These are phyloP conservation scores for Malthinus flaveolus DNA, from an alignment of 2,888 invertebrate genomes.

Conservation along the genomic window DNA sequence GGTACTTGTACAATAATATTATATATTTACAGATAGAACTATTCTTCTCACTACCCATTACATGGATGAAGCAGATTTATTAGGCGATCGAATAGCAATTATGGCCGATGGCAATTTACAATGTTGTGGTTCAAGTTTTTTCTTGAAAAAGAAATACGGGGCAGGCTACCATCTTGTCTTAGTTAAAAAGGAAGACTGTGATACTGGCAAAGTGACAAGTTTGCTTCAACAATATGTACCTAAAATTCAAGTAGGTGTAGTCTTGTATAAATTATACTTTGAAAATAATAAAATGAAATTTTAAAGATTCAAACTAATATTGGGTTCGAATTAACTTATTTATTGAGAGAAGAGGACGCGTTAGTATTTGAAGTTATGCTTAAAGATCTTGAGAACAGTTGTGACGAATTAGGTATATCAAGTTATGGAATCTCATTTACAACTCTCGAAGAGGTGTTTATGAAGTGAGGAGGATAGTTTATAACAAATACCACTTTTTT, in stretches of 20 bases:
- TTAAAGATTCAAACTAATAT: conserved; percentile 67
- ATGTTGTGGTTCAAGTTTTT: conserved; percentile 80
- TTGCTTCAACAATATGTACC: conserved; percentile 68
- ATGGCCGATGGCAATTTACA: conserved; percentile 81
- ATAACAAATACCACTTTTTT: conserved; percentile 17
- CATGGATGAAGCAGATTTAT: conserved; percentile 89
- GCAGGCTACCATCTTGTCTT: conserved; percentile 81
- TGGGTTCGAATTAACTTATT: conserved; percentile 75
- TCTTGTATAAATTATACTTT: too few relatives aligned
- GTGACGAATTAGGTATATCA: conserved; percentile 64
- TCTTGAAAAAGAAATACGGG: conserved; percentile 81
- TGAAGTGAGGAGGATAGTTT: conserved; percentile 62
- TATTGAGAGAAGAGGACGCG: conserved; percentile 65
- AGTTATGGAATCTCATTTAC: conserved; percentile 87
- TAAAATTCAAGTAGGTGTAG: conserved; percentile 61
- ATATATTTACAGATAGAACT: conserved; percentile 63
- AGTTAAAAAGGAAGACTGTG: conserved; percentile 62
- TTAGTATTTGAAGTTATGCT: conserved; percentile 70
- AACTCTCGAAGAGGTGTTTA: conserved; percentile 88
- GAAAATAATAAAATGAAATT: background rate
- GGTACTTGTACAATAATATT: too few relatives aligned
- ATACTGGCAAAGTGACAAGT: conserved; percentile 58
- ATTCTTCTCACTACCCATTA: conserved; percentile 84
- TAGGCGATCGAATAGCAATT: conserved; percentile 86
- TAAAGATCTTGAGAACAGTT: conserved; percentile 65